phyloP scores from a whole-genome alignment of 2,797 vertebrate species.

The Denticeps clupeoides region DNA sequence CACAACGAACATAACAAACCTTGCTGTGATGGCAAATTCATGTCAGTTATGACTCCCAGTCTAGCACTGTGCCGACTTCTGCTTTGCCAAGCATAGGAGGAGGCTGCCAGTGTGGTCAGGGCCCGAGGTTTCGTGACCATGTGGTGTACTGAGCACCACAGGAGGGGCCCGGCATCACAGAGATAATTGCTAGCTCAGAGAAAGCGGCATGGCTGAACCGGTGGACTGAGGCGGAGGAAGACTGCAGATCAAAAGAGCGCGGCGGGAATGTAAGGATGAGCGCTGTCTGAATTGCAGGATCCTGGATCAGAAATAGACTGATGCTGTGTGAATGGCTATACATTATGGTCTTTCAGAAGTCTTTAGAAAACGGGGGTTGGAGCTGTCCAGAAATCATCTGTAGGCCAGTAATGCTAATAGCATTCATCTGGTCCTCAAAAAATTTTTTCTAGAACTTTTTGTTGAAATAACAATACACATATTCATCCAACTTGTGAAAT shows the following conservation, averaged over 20 bases:
- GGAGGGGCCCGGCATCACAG: conserved; percentile 34
- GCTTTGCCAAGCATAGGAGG: conserved; percentile 9
- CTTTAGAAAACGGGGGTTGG: neutral
- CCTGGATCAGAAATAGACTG: conserved; percentile 23
- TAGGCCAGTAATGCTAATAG: too few species aligned
- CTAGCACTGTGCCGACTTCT: conserved; percentile 18
- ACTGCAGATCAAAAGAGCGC: conserved; percentile 24
- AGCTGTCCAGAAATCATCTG: conserved; percentile 6
- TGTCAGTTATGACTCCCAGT: conserved; percentile 4
- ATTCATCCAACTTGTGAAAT: too few species aligned
- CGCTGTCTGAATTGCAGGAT: conserved; percentile 22
- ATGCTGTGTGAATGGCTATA: conserved; percentile 8
- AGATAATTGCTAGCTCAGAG: conserved; percentile 27
- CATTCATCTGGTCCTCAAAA: neutral
- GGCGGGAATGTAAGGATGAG: conserved; percentile 11
- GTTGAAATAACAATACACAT: too few species aligned
- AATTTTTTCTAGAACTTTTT: too few species aligned
- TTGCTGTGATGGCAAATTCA: too few species aligned
- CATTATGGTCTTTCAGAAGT: conserved; percentile 16
- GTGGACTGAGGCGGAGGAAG: conserved; percentile 13
- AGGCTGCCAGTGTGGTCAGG: conserved; percentile 20
- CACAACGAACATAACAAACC: too few species aligned
- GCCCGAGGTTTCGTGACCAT: conserved; percentile 24
- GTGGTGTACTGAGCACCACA: conserved; percentile 21
- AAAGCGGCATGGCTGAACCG: conserved; percentile 6